A percentile compares a stretch with the other conserved stretches of the same genome.
phyloP scores from a whole-genome alignment of 1,140 invertebrate species.

The Zaprionus davidi region DNA sequence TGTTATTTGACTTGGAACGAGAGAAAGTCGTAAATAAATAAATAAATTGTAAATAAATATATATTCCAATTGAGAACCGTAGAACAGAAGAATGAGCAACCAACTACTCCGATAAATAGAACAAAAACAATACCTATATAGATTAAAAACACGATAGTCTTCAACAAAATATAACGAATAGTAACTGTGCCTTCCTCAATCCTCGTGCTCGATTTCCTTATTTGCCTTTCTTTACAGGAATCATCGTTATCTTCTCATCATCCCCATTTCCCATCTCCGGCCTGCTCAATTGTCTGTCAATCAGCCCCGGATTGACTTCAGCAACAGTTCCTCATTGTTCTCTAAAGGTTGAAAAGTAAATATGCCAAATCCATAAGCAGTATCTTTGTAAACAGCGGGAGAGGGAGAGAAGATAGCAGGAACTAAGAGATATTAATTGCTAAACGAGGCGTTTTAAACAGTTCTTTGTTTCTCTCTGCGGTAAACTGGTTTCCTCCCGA shows the following conservation, averaged over 20 bases:
- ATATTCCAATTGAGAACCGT: constrained; percentile 67
- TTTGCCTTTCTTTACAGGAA: constrained; percentile 14
- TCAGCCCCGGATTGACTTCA: constrained; percentile 48
- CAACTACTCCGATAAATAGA: constrained; percentile 45
- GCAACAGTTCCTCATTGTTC: constrained; percentile 45
- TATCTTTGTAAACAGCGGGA: constrained; percentile 5
- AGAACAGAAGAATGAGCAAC: constrained; percentile 36
- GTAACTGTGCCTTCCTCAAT: constrained; percentile 72
- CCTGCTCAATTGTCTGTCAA: constrained; percentile 25
- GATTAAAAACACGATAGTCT: constrained; percentile 58
- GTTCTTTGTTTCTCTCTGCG: constrained; percentile 42
- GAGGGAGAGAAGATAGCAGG: neutral
- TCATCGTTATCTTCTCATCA: neutral
- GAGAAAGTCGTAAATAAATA: constrained; percentile 71
- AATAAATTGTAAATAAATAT: constrained; percentile 80
- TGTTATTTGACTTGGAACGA: constrained; percentile 76
- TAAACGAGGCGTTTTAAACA: constrained; percentile 65
- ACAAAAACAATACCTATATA: constrained; percentile 54
- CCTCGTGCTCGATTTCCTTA: constrained; percentile 29
- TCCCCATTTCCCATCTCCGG: neutral
- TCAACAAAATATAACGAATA: constrained; percentile 60
- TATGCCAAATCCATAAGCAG: constrained; percentile 59
- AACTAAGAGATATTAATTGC: constrained; percentile 61
- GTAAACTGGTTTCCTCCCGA: constrained; percentile 33
- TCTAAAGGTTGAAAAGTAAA: constrained; percentile 59